Evolutionary conservation across 1,140 invertebrate genomes (phyloP), one percentile per base, ranked within the genome.

Genomic region (Ganaspis sp.): DNA sequence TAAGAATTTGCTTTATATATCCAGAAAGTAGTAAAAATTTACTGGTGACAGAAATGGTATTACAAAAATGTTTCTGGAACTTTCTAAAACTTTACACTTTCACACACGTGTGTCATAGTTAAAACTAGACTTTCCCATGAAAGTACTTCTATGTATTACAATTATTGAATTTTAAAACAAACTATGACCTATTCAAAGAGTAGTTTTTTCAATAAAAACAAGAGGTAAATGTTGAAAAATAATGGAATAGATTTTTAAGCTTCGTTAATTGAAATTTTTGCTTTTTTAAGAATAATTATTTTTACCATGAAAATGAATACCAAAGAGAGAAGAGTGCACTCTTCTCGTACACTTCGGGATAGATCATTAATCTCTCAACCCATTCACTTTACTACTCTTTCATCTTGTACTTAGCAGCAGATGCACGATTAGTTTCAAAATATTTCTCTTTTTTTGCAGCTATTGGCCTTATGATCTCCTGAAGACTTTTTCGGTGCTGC

Each of bases 401-500:
- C 58, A 64, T 29, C 58, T 64, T 26, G 12, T 26, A 29, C 58
- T 64, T 26, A 64, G 12, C 26, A n/a, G 6, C 12, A 64, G 58
- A 64, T 64, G 11, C 3, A 29, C 58, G 9, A 64, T 34, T 29
- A 64, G 23, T 34, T 29, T 29, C 12, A 64, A 21, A 70, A 38
- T 15, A 17, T 70, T 49, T 72, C 53, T n/a, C 5, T n/a, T 78
- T n/a, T 73, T 75, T 88, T 84, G n/a, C 83, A 87, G 85, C 70
- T 69, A 81, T 82, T 84, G 76, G 81, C 79, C 84, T 79, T 83
- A 83, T 86, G 85, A 80, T 87, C 84, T 85, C 83, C 85, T 88
- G 85, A 89, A 86, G 85, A 82, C 83, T 83, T 84, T 75, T 80
- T 84, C 75, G 74, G 78, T 81, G 80, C 74, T 29, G 26, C 26